Evolutionary conservation across 2,113 vertebrate species (phyloP), one percentile per base, ranked within the genome.

Genomic region (Erythrocercus mccallii): DNA sequence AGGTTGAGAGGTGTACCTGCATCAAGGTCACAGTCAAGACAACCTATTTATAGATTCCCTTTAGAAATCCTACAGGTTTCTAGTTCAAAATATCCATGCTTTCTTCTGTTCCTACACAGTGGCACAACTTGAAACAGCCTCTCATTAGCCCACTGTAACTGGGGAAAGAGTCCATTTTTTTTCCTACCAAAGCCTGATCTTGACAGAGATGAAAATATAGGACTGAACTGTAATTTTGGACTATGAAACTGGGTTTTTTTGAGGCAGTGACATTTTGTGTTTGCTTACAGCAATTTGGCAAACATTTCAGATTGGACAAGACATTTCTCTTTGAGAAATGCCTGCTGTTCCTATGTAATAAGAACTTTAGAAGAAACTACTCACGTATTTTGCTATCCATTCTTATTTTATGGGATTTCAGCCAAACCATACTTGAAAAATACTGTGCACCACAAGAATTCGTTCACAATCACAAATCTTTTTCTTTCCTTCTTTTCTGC

Each of bases 401-500:
- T 92, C 71, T 77, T 85, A 42, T 92, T 94, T 90, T 58, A 65
- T 40, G 60, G 79, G 66, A 66, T 69, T 64, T 70, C 20, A 73
- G 84, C 81, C 91, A 97, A 93, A 82, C 78, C 74, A 38, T 76
- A 58, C 81, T 92, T 81, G 70, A 94, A 92, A 95, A 92, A 92
- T 82, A 42, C 51, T 88, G 70, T 2, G 7, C 23, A 69, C 73
- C 93, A 66, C 94, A 95, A 92, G 81, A 95, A 94, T 81, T 91
- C 1, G 0, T 85, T 88, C 69, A 85, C n/a, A 80, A 45, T 76
- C 10, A 50, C 27, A 21, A 91, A 95, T 56, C 22, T 68, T 66
- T 77, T 64, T 54, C 31, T 70, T 60, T 42, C 18, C 8, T 60
- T 62, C 28, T 62, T 44, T 45, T 25, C 22, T 78, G 53, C 15